Conservation (phyloP, 2,888 invertebrate species). For the Penaeus monodon region DNA sequence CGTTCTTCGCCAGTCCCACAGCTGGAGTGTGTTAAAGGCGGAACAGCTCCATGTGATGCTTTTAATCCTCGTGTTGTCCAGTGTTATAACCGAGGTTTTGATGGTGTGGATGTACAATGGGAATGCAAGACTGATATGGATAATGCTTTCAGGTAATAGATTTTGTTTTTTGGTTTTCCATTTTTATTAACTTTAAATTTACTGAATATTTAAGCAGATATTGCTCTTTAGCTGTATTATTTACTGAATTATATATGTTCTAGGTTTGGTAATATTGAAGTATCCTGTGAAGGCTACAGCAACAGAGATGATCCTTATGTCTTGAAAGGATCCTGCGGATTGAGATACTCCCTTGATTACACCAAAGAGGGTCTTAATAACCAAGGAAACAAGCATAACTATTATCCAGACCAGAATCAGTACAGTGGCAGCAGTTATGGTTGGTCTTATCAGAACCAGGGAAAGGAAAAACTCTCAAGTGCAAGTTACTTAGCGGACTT, state of each 20-base stretch:
- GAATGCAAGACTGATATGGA: constrained; percentile 71
- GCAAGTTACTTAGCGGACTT: constrained; percentile 67
- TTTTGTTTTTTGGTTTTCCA: too few relatives aligned
- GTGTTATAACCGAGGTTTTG: constrained; percentile 74
- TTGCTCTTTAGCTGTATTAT: too few relatives aligned
- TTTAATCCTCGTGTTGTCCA: constrained; percentile 71
- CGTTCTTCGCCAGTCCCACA: constrained; percentile 63
- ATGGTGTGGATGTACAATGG: constrained; percentile 73
- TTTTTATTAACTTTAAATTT: too few relatives aligned
- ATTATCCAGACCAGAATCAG: constrained; percentile 56
- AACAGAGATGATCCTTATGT: constrained; percentile 75
- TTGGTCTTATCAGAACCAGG: constrained; percentile 31
- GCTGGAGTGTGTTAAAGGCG: constrained; percentile 61
- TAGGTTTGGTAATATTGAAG: constrained; percentile 69
- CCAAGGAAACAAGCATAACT: constrained; percentile 61
- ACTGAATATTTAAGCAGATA: too few relatives aligned
- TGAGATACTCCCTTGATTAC: constrained; percentile 71
- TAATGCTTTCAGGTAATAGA: constrained; percentile 71
- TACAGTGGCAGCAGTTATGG: constrained; percentile 27
- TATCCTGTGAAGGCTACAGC: constrained; percentile 75
- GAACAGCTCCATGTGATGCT: constrained; percentile 61
- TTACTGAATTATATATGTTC: neutral
- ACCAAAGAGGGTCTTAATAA: constrained; percentile 70
- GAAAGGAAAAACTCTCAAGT: constrained; percentile 38
- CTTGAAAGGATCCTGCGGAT: constrained; percentile 74